These are phyloP conservation scores for Eupithecia vulgata DNA, from an alignment of 2,888 invertebrate genomes.

Conservation along the genomic window DNA sequence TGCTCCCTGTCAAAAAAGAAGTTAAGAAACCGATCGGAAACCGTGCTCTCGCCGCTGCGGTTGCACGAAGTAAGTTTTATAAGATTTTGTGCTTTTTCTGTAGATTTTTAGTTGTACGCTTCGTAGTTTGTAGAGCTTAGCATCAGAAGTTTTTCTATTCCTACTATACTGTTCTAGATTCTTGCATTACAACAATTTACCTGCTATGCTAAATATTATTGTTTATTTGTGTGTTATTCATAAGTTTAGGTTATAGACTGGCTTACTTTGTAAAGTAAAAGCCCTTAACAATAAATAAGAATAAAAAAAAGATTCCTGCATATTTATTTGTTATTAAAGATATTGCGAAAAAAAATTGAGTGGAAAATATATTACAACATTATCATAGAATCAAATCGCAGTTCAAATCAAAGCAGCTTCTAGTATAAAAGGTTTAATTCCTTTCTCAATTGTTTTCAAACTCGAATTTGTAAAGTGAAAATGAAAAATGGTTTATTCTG, in stretches of 20 bases:
- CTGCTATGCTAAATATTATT: too few species aligned
- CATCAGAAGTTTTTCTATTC: neutral
- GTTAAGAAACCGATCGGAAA: conserved; percentile 17
- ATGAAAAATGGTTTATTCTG: too few species aligned
- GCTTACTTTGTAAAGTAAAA: too few species aligned
- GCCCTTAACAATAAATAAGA: too few species aligned
- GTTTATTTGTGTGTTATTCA: too few species aligned
- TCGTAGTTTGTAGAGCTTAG: conserved; percentile 3
- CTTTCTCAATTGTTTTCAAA: too few species aligned
- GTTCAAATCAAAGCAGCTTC: neutral
- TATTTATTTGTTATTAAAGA: neutral
- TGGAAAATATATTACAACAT: neutral
- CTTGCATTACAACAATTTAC: too few species aligned
- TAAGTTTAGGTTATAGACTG: too few species aligned
- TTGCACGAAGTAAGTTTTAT: conserved; percentile 16
- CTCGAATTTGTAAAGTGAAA: too few species aligned
- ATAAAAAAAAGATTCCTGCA: neutral
- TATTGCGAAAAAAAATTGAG: neutral
- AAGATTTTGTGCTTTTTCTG: neutral
- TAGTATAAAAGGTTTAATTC: too few species aligned
- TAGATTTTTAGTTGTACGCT: conserved; percentile 21
- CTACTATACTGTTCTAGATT: neutral
- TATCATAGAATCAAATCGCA: neutral
- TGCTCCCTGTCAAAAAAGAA: conserved; percentile 23
- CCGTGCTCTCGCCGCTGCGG: neutral